Conservation (phyloP, 2,113 vertebrate species). For the Thunnus maccoyii region DNA sequence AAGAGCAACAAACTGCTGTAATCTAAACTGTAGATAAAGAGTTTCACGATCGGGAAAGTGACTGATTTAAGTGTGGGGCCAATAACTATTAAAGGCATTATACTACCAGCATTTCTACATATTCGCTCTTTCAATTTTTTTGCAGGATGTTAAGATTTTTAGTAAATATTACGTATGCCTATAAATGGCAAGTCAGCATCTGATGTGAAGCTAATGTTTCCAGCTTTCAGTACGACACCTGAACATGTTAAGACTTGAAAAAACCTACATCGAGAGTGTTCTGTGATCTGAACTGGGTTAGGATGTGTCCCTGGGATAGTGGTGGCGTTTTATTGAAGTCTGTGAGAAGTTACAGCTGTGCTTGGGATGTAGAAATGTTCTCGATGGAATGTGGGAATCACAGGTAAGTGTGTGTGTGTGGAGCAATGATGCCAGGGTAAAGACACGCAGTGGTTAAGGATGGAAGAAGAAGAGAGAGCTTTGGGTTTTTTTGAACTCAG, state of each 20-base stretch:
- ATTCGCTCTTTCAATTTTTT: neutral
- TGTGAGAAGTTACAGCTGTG: constrained; percentile 46
- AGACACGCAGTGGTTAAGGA: neutral
- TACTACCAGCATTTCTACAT: neutral
- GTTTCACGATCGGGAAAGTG: neutral
- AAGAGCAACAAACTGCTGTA: neutral
- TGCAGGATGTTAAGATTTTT: constrained; percentile 3
- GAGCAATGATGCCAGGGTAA: constrained; percentile 1
- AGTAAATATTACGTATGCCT: neutral
- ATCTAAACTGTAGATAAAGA: neutral
- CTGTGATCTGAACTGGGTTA: constrained; percentile 1
- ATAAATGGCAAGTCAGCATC: neutral
- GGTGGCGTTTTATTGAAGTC: constrained; percentile 22
- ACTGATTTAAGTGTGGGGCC: neutral
- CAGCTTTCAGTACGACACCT: neutral
- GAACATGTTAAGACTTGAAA: constrained; percentile 23
- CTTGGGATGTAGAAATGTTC: constrained; percentile 46
- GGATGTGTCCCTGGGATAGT: neutral
- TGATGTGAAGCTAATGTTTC: neutral
- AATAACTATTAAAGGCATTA: neutral
- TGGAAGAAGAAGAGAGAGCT: constrained; percentile 8
- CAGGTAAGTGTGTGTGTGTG: constrained; percentile 1
- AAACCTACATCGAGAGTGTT: neutral
- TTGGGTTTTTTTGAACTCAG: constrained; percentile 44
- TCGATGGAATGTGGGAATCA: constrained; percentile 53